phyloP scores from a whole-genome alignment of 2,797 vertebrate species.

The Lacerta agilis region DNA sequence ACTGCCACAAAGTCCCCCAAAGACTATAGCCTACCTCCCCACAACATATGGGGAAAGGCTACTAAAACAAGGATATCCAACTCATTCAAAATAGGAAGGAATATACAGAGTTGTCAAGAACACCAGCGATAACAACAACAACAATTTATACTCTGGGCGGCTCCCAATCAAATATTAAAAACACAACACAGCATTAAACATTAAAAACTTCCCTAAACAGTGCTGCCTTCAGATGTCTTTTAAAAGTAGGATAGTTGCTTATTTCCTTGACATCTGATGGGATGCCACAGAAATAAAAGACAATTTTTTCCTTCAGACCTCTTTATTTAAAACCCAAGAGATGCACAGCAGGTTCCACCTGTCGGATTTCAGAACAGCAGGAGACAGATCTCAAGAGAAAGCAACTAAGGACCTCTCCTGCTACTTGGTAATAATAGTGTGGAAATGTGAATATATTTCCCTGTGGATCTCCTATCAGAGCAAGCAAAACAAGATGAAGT shows the following conservation, averaged over 20 bases:
- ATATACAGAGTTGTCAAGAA: neutral
- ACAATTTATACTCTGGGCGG: too few species aligned
- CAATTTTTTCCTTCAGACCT: neutral
- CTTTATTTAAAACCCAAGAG: neutral
- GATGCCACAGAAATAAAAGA: neutral
- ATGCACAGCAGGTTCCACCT: neutral
- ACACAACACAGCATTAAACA: too few species aligned
- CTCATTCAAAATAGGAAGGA: neutral
- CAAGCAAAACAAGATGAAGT: conserved; percentile 20
- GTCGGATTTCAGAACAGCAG: neutral
- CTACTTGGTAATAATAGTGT: neutral
- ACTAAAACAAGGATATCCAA: neutral
- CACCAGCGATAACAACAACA: neutral
- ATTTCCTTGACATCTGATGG: too few species aligned
- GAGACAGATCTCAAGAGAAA: neutral
- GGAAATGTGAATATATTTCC: neutral
- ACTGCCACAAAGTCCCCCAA: neutral
- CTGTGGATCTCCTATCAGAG: neutral
- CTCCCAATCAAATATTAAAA: too few species aligned
- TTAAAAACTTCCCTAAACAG: too few species aligned
- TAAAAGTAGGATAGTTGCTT: too few species aligned
- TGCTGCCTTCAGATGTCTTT: too few species aligned
- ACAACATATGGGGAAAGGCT: neutral
- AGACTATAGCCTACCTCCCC: neutral
- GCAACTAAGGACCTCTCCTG: neutral